A percentile compares a stretch with the other conserved stretches of the same genome.
Conservation (phyloP, 2,888 invertebrate species). For the Spilarctia lutea region DNA sequence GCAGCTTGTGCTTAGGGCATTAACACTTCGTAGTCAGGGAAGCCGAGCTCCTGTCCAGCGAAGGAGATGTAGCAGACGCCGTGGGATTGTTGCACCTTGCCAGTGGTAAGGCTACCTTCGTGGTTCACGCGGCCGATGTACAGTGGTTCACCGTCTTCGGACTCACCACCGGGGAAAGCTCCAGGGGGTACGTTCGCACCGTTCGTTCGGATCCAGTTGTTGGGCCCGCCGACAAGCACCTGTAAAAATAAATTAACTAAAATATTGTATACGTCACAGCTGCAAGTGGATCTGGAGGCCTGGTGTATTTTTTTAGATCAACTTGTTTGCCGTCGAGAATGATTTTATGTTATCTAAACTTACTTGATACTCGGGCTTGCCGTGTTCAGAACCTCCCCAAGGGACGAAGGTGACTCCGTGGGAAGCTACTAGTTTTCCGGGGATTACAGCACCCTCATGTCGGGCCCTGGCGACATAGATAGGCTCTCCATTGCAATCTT, state of each 20-base stretch:
- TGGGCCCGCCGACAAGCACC: slow-evolving; percentile 87
- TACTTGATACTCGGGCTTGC: slow-evolving; percentile 91
- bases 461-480: slow-evolving; percentile 90
- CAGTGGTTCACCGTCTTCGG: slow-evolving; percentile 92
- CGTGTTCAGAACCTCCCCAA: slow-evolving; percentile 94
- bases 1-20: slow-evolving; percentile 66
- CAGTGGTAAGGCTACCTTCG: slow-evolving; percentile 91
- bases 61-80: slow-evolving; percentile 94
- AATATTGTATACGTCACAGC: background rate
- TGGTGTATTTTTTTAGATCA: background rate
- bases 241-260: slow-evolving; percentile 40
- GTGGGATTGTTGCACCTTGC: slow-evolving; percentile 95
- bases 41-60: slow-evolving; percentile 92
- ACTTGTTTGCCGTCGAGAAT: background rate
- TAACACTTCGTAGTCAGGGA: slow-evolving; percentile 93
- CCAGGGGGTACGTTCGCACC: slow-evolving; percentile 91
- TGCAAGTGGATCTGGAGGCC: background rate
- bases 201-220: slow-evolving; percentile 90
- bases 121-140: slow-evolving; percentile 92
- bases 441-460: slow-evolving; percentile 92
- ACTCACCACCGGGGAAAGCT: slow-evolving; percentile 90
- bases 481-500: slow-evolving; percentile 85
- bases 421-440: slow-evolving; percentile 92
- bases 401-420: slow-evolving; percentile 93
- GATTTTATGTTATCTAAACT: slow-evolving; percentile 1